Evolutionary conservation across 2,797 vertebrate species (phyloP).

Genomic region (Poeciliopsis paucimaculata): DNA sequence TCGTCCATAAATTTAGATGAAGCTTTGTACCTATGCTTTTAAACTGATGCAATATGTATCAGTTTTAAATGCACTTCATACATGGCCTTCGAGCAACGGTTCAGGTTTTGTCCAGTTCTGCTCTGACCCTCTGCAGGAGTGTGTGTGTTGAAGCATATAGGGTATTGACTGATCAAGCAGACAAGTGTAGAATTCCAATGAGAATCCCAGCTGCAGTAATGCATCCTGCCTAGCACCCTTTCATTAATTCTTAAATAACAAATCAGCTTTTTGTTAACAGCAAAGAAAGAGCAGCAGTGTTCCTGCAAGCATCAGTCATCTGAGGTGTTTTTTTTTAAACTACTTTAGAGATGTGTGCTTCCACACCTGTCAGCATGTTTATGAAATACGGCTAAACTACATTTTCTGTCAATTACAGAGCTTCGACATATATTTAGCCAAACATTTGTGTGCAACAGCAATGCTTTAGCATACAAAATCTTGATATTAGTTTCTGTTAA

Average conservation of each 20-base stretch:
- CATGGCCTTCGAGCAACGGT: conserved; percentile 21
- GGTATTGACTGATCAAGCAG: conserved; percentile 62
- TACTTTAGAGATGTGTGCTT: background rate
- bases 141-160: conserved; percentile 60
- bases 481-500: conserved; percentile 2
- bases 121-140: conserved; percentile 57
- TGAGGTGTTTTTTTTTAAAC: conserved; percentile 11
- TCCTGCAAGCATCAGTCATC: conserved; percentile 15
- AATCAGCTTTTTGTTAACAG: conserved; percentile 42
- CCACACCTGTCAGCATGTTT: background rate
- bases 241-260: conserved; percentile 32
- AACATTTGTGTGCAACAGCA: background rate
- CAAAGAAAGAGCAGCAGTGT: conserved; percentile 26
- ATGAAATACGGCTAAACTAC: background rate
- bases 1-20: background rate
- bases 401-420: background rate
- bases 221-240: conserved; percentile 23
- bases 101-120: conserved; percentile 52
- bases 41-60: background rate
- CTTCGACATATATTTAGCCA: background rate
- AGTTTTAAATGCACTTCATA: conserved; percentile 6
- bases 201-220: conserved; percentile 69
- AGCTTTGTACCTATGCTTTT: background rate
- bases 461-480: background rate
- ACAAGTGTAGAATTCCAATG: conserved; percentile 64